Conservation (phyloP, 1,140 invertebrate species). For the Chrysoperla carnea region DNA sequence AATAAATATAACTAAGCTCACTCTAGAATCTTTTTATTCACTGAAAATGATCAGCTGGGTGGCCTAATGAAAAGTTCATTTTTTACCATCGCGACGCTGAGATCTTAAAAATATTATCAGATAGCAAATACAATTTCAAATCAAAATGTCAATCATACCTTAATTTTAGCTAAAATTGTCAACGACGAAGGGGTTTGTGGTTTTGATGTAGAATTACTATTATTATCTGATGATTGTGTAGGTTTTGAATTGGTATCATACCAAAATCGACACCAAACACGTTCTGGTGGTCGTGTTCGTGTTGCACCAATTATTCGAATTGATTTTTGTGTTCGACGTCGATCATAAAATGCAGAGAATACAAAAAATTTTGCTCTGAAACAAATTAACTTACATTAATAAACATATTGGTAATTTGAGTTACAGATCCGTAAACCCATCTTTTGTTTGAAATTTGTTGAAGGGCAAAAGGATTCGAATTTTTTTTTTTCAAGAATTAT, state of each 20-base stretch:
- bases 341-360: slow-evolving; percentile 76
- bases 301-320: slow-evolving; percentile 74
- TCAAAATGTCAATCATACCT: slow-evolving; percentile 30
- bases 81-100: too few species aligned
- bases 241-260: slow-evolving; percentile 22
- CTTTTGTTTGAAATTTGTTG: too few species aligned
- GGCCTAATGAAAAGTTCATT: too few species aligned
- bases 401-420: neutral
- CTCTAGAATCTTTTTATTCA: too few species aligned
- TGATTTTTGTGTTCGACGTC: slow-evolving; percentile 44
- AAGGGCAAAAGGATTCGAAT: too few species aligned
- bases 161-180: slow-evolving; percentile 56
- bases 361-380: slow-evolving; percentile 76
- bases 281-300: slow-evolving; percentile 60
- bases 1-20: too few species aligned
- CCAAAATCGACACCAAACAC: slow-evolving; percentile 78
- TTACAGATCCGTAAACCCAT: neutral
- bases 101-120: too few species aligned
- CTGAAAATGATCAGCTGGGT: too few species aligned
- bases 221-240: slow-evolving; percentile 7
- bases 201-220: slow-evolving; percentile 17
- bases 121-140: too few species aligned
- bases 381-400: too few species aligned
- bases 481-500: too few species aligned
- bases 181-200: slow-evolving; percentile 31